These are phyloP conservation scores for Tyrannus savana DNA, from an alignment of 2,113 vertebrate species.

Conservation along the genomic window DNA sequence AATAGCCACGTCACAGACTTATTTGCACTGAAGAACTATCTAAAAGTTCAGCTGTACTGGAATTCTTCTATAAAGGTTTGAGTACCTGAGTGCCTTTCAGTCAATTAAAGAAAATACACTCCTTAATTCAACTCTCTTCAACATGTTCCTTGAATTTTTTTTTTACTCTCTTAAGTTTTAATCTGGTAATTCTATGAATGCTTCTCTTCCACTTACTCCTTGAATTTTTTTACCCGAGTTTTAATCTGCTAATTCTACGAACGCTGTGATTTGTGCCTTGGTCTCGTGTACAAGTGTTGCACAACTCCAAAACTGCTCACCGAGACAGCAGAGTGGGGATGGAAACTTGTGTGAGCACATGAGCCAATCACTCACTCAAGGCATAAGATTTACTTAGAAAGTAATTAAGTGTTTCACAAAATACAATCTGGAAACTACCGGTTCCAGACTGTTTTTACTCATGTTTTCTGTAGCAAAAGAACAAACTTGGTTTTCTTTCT, in stretches of 20 bases:
- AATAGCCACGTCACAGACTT: neutral
- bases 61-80: neutral
- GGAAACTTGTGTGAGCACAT: neutral
- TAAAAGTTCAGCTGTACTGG: neutral
- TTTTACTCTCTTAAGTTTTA: neutral
- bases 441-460: neutral
- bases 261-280: neutral
- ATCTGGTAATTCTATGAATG: neutral
- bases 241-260: neutral
- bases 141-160: neutral
- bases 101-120: neutral
- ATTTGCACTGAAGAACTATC: neutral
- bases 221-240: neutral
- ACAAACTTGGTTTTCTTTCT: neutral
- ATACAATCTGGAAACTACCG: neutral
- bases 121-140: neutral
- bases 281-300: rapidly evolving
- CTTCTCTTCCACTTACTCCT: neutral
- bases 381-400: neutral
- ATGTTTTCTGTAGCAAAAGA: rapidly evolving
- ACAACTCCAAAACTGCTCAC: neutral
- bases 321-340: neutral
- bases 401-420: neutral
- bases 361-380: neutral
- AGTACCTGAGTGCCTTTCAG: neutral